Evolutionary conservation across 2,888 invertebrate genomes (phyloP).

Genomic region (Pachymerium ferrugineum): DNA sequence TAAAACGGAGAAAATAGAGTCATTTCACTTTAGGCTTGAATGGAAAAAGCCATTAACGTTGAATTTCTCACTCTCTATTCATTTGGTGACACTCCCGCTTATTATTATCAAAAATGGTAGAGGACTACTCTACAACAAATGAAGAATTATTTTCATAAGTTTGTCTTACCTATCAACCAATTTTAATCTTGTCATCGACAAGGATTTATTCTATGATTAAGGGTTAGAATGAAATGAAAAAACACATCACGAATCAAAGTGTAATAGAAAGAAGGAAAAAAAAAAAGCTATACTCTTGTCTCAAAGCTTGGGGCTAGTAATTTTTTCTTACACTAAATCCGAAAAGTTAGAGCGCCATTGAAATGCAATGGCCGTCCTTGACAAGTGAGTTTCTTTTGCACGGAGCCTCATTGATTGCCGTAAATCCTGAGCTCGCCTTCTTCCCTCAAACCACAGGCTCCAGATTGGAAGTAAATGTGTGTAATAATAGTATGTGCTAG

Average conservation of each 20-base stretch:
- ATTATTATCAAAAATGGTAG: no score
- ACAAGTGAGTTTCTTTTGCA: conserved; percentile 13
- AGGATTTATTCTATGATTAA: no score
- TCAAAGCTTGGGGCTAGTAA: conserved; percentile 3
- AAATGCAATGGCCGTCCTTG: conserved; percentile 13
- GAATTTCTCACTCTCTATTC: not conserved
- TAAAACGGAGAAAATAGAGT: not conserved
- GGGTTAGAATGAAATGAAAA: not conserved
- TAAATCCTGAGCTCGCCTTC: conserved; percentile 1
- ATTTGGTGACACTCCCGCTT: not conserved
- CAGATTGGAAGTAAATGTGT: conserved; percentile 13
- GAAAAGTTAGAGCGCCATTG: conserved; percentile 13
- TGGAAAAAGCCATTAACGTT: not conserved
- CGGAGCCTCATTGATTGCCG: conserved; percentile 13
- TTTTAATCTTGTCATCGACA: no score
- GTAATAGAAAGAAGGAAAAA: not conserved
- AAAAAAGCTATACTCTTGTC: not conserved
- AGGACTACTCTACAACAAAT: no score
- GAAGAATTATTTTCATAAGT: no score
- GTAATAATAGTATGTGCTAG: conserved; percentile 8
- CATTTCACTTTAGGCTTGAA: not conserved
- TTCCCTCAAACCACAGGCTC: conserved; percentile 13
- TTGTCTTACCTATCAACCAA: no score
- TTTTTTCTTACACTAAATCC: not conserved
- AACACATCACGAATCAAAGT: conserved; percentile 9